Percentiles rank a stretch among this genome's conserved stretches.
Evolutionary conservation across 2,113 vertebrate genomes (phyloP).

Genomic region (Leuciscus idus): DNA sequence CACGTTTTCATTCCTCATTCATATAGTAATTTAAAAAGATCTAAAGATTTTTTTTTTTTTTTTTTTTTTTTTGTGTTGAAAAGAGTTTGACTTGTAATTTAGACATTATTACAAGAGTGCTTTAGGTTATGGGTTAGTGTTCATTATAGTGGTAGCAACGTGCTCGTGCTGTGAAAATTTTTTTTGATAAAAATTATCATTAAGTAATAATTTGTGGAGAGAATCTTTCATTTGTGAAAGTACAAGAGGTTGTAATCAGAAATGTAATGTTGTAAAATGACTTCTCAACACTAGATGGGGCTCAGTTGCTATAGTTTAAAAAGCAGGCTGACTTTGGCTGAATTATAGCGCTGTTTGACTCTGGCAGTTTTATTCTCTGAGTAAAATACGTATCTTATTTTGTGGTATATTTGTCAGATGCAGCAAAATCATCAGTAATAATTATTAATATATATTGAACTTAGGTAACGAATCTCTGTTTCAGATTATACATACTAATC

Average conservation of each 20-base stretch:
- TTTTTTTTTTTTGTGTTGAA: too few relatives aligned
- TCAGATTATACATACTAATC: not conserved
- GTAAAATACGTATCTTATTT: not conserved
- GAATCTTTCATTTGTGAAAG: too few relatives aligned
- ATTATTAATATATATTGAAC: not conserved
- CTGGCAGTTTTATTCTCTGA: not conserved
- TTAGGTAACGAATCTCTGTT: not conserved
- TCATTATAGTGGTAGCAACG: not conserved
- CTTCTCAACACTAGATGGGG: slow-evolving; percentile 58
- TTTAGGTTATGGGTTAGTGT: not conserved
- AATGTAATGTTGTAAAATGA: slow-evolving; percentile 42
- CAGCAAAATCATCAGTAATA: not conserved
- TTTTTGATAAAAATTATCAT: too few relatives aligned
- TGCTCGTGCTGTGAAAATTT: too few relatives aligned
- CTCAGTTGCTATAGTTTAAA: slow-evolving; percentile 34
- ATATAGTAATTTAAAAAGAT: not conserved
- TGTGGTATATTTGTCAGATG: not conserved
- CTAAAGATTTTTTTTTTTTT: not conserved
- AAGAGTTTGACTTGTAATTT: not conserved
- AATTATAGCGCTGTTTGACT: not conserved
- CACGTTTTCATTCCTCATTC: not conserved
- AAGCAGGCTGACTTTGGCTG: not conserved
- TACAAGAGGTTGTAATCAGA: not conserved
- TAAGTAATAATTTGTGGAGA: too few relatives aligned
- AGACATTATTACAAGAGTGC: not conserved